phyloP scores from a whole-genome alignment of 1,140 invertebrate genomes.

The Heterodera schachtii region DNA sequence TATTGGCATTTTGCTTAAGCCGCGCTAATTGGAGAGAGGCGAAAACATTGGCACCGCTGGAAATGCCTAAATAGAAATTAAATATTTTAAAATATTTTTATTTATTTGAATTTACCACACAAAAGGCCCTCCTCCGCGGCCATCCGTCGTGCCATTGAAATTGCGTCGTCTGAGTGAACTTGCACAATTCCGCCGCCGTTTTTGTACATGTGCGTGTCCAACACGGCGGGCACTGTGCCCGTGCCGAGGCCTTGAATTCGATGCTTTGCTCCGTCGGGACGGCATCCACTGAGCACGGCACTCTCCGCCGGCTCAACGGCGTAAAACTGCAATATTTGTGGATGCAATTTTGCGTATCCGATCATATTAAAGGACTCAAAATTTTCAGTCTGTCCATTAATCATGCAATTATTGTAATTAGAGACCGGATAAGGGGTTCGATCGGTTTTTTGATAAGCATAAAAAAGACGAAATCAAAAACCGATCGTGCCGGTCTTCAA shows the following conservation, averaged over 20 bases:
- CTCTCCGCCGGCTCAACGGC: conserved; percentile 61
- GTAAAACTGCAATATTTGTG: conserved; percentile 51
- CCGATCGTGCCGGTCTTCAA: too few species aligned
- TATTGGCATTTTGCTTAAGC: conserved; percentile 53
- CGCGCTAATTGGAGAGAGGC: conserved; percentile 49
- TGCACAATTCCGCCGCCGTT: conserved; percentile 48
- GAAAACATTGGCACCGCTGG: conserved; percentile 59
- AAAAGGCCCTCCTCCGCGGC: conserved; percentile 63
- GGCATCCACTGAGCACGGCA: conserved; percentile 55
- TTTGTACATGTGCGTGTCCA: conserved; percentile 52
- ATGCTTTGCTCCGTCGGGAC: conserved; percentile 51
- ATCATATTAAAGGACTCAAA: too few species aligned
- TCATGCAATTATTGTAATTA: too few species aligned
- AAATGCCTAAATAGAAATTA: conserved; percentile 50
- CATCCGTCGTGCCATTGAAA: conserved; percentile 62
- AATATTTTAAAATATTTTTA: conserved; percentile 13
- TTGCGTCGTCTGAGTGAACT: conserved; percentile 63
- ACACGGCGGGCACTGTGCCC: conserved; percentile 54
- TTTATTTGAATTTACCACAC: conserved; percentile 46
- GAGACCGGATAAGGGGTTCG: too few species aligned
- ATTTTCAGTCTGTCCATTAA: too few species aligned
- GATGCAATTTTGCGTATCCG: too few species aligned
- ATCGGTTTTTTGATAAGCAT: too few species aligned
- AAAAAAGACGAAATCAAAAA: too few species aligned
- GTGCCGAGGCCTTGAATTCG: conserved; percentile 64